Base-by-base conservation (phyloP, 2,113 vertebrate genomes). In the Clarias gariepinus region DNA sequence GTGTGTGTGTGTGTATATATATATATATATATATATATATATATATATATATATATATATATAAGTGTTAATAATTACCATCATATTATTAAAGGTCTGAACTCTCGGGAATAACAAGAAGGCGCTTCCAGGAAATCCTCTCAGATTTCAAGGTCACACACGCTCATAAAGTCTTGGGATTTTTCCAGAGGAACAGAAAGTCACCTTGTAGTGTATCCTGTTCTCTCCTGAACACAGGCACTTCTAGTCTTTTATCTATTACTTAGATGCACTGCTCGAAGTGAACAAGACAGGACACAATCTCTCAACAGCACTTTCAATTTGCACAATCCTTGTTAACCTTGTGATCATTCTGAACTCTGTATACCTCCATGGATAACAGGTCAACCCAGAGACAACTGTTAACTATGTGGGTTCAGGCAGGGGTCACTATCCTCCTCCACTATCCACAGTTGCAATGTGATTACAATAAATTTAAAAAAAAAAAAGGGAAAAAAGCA, bases 201-300 rank as follows among this genome's bases (percentile, higher is more conserved):
- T 90, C 85, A 90, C 89, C 87, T 90, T 90, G 89, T 81, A 86
- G 78, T 69, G 88, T 84, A 57, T 88, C n/a, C 79, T 57, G 82
- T 81, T 79, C 84, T 88, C 33, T 83, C 25, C 64, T 86, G 80
- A 74, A 88, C 61, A 78, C 33, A 52, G 7, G 18, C 63, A 69
- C 66, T 66, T 82, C 69, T 74, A 47, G 77, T 25, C 11, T 47
- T 36, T 85, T 78, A 57, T 88, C 77, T 64, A 23, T 36, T 30
- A 10, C n/a, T 10, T 64, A 23, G 57, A 80, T 63, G 66, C 74
- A 60, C 25, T 64, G 52, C 76, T 63, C 83, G 73, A 10, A 23
- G 3, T 25, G 57, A 60, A 82, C 60, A n/a, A 47, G 33, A 53
- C 52, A 84, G 80, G 55, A 60, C 30, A 60, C 55, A 80, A 81